phyloP scores from a whole-genome alignment of 2,113 vertebrate species.

The Puma concolor region DNA sequence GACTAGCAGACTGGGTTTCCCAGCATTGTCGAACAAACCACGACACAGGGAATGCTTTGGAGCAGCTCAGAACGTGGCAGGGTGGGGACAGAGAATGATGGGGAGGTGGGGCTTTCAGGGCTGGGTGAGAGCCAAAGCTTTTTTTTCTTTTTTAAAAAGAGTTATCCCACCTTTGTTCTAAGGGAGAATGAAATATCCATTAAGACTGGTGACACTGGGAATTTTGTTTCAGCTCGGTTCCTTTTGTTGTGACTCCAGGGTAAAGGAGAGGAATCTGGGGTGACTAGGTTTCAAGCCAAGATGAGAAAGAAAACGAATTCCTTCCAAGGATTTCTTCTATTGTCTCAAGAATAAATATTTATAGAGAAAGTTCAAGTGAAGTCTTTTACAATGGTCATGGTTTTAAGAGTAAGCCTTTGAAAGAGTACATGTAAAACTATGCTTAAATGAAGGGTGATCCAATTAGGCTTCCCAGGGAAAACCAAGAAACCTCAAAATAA shows the following conservation, averaged over 20 bases:
- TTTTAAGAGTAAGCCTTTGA: slow-evolving; percentile 63
- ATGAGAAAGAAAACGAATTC: slow-evolving; percentile 74
- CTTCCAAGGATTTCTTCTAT: slow-evolving; percentile 73
- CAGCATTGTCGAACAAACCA: slow-evolving; percentile 55
- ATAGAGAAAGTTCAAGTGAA: slow-evolving; percentile 76
- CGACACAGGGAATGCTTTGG: neutral
- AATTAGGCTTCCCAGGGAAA: slow-evolving; percentile 71
- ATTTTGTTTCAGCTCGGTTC: slow-evolving; percentile 61
- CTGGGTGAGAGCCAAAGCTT: neutral
- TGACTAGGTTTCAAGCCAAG: slow-evolving; percentile 69
- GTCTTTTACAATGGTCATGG: slow-evolving; percentile 51
- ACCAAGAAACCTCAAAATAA: slow-evolving; percentile 72
- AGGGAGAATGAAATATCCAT: slow-evolving; percentile 63
- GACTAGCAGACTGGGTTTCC: slow-evolving; percentile 32
- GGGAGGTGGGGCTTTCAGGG: neutral
- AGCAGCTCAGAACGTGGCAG: neutral
- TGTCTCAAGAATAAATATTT: slow-evolving; percentile 82
- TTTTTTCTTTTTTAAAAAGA: slow-evolving; percentile 45
- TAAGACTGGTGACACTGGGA: slow-evolving; percentile 72
- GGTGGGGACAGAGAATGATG: slow-evolving; percentile 14
- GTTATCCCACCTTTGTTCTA: slow-evolving; percentile 66
- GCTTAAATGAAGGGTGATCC: slow-evolving; percentile 71
- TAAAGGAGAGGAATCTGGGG: slow-evolving; percentile 72
- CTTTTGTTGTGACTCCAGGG: slow-evolving; percentile 79
- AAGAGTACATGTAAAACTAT: slow-evolving; percentile 60